phyloP scores from a whole-genome alignment of 2,113 vertebrate species.

The Cynocephalus volans region DNA sequence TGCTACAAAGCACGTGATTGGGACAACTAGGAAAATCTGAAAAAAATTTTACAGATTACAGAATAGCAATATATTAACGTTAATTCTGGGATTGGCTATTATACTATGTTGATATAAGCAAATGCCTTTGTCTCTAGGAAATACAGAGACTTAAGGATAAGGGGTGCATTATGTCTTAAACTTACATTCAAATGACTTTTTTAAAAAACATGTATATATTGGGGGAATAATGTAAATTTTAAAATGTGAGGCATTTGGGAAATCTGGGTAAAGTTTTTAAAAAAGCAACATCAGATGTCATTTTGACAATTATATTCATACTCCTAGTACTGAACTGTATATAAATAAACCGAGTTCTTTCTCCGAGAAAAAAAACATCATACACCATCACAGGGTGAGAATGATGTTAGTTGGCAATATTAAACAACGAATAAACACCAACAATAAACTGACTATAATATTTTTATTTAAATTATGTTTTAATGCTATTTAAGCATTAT shows the following conservation, averaged over 20 bases:
- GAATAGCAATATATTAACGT: background rate
- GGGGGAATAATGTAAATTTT: background rate
- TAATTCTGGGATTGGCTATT: slow-evolving; percentile 22
- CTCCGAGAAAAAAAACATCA: background rate
- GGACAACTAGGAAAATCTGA: background rate
- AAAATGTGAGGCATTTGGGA: slow-evolving; percentile 39
- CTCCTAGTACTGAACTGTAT: background rate
- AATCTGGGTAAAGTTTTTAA: background rate
- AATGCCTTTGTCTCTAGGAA: background rate
- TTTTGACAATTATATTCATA: slow-evolving; percentile 11
- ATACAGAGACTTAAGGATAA: slow-evolving; percentile 10
- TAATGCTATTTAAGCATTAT: background rate
- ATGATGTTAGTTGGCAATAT: background rate
- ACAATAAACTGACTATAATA: slow-evolving; percentile 37
- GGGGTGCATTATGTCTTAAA: background rate
- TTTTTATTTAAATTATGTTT: slow-evolving; percentile 55
- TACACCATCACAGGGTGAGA: background rate
- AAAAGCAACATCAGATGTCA: slow-evolving; percentile 16
- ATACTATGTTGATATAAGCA: slow-evolving; percentile 1
- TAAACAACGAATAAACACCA: slow-evolving; percentile 19
- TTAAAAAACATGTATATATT: background rate
- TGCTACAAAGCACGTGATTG: background rate
- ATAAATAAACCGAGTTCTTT: background rate
- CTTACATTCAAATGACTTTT: background rate
- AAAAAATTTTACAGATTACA: background rate